Base-by-base conservation (phyloP, 2,113 vertebrate genomes). In the Archocentrus centrarchus region DNA sequence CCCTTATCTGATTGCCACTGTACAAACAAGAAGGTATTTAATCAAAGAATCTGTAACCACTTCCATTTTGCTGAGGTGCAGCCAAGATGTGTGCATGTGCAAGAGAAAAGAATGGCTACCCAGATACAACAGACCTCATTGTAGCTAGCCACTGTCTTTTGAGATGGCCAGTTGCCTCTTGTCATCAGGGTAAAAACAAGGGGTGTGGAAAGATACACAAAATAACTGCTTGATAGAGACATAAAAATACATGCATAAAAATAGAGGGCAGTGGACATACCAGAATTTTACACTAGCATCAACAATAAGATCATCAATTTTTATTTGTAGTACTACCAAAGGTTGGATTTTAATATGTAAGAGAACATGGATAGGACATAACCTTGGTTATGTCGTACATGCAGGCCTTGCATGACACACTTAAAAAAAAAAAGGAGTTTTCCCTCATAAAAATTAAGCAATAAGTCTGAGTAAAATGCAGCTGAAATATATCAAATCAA, bases 161-260 rank as follows among this genome's bases (percentile, higher is more conserved):
- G 89, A 88, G 85, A 93, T 93, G 90, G 88, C 88, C 91, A 88
- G 88, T 90, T 91, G 89, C 91, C 60, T 89, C 84, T 83, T 92
- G 88, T 91, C 89, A 86, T 89, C 77, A 77, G 80, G 77, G 70
- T 85, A 80, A 83, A 87, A 92, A 70, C 57, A 39, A 75, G 79
- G 47, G n/a, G 80, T 59, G 80, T 79, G 78, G 78, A 87, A 58
- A 90, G 80, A 59, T 81, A 77, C 86, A 78, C 86, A 86, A 53
- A 77, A 53, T 59, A 60, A 10, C 37, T 11, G 7, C 39, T 24
- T 39, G 55, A n/a, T 39, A 39, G 37, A 37, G 37, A 39, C 37
- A 39, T 39, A 39, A 39, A 35, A 17, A 18, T 70, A 59, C 37
- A 24, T 2, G 15, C 14, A 8, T 41, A 85, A 82, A 89, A 82